phyloP scores from a whole-genome alignment of 2,888 invertebrate species.

The Microdon myrmicae region DNA sequence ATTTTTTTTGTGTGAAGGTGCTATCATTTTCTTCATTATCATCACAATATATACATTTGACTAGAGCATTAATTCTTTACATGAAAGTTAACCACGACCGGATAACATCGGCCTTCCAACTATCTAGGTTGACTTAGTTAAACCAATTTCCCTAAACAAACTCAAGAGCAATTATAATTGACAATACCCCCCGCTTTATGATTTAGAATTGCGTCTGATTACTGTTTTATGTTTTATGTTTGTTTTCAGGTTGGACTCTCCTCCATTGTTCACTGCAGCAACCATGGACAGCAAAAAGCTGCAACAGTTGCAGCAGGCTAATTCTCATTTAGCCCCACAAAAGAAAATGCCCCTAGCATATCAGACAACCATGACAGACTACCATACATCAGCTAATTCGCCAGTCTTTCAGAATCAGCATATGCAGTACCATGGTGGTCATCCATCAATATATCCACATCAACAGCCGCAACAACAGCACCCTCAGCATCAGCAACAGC shows the following conservation, averaged over 20 bases:
- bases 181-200: too few relatives aligned
- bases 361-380: constrained; percentile 66
- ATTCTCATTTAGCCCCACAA: constrained; percentile 64
- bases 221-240: constrained; percentile 6
- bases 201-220: too few relatives aligned
- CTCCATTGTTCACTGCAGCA: constrained; percentile 72
- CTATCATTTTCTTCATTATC: too few relatives aligned
- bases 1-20: too few relatives aligned
- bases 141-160: too few relatives aligned
- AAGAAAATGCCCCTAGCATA: constrained; percentile 69
- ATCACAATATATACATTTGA: too few relatives aligned
- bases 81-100: too few relatives aligned
- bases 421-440: constrained; percentile 48
- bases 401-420: constrained; percentile 60
- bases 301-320: constrained; percentile 65
- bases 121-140: too few relatives aligned
- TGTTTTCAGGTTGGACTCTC: constrained; percentile 76
- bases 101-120: too few relatives aligned
- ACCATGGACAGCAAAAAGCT: constrained; percentile 77
- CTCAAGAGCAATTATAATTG: too few relatives aligned
- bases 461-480: constrained; percentile 30
- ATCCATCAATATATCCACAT: constrained; percentile 35
- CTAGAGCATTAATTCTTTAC: too few relatives aligned
- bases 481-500: constrained; percentile 28
- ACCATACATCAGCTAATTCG: constrained; percentile 70